Base-by-base conservation (phyloP, 2,113 vertebrate genomes). In the Muscicapa adusta region DNA sequence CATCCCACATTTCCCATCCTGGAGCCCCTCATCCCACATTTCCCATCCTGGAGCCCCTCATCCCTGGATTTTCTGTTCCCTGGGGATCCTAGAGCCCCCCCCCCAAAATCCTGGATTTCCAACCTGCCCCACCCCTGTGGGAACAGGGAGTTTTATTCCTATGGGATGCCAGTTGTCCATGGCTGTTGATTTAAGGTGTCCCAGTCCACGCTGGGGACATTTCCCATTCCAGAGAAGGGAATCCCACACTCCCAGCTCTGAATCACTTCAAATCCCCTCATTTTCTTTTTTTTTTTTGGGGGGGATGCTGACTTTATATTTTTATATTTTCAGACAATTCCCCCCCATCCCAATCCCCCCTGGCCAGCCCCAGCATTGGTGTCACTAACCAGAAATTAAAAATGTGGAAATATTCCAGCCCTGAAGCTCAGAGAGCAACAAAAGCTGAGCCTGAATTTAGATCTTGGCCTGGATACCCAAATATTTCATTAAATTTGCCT, bases 131-230 rank as follows among this genome's bases (percentile, higher is more conserved):
- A 3, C 15, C 82, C 29, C 24, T 0, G 12, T 73, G 47, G 72
- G 34, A 40, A 9, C 14, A 3, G 26, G 34, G 40, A 36, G 6
- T 65, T 86, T 53, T 8, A 18, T 73, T 72, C 34, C 57, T 24
- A 7, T 10, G 36, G 33, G 61, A 29, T 73, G 3, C 5, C 4
- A 31, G 3, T 25, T 2, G 0, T 11, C 43, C 1, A 0, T 50
- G 74, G 51, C 38, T 20, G 36, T 28, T 8, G 23, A 18, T 29
- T 54, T 24, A 7, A 8, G 1, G 14, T 11, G n/a, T 81, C 18
- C 62, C 29, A 13, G 0, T 22, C 51, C 66, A 43, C 36, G 45
- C 40, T 53, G 58, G 34, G 53, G 10, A 26, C 43, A 3, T 1
- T 7, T 40, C 36, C 47, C 38, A 14, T 11, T 26, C 47, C 48